A percentile compares a stretch with the other conserved stretches of the same genome.
phyloP scores from a whole-genome alignment of 2,113 vertebrate genomes.

The Microcebus jonahi region DNA sequence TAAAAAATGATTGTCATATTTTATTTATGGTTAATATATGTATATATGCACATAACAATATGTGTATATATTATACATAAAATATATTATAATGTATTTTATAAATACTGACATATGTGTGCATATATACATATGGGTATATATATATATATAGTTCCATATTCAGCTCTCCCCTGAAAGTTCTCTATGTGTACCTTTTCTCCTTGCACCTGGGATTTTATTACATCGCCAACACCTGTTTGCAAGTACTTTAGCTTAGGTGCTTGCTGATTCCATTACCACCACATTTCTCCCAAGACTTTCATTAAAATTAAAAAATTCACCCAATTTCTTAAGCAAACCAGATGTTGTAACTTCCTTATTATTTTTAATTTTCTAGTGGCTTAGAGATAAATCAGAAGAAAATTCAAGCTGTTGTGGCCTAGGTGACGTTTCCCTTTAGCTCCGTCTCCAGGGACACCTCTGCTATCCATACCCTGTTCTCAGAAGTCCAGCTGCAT shows the following conservation, averaged over 20 bases:
- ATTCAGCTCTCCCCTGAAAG: background rate
- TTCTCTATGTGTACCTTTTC: background rate
- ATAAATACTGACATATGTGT: background rate
- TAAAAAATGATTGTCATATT: background rate
- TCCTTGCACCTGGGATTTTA: background rate
- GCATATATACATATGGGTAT: fast-evolving
- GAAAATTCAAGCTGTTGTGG: background rate
- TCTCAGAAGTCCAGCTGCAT: background rate
- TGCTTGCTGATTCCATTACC: background rate
- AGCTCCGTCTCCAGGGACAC: background rate
- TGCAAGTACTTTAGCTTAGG: background rate
- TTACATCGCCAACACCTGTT: background rate
- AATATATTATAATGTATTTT: background rate
- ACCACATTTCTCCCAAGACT: background rate
- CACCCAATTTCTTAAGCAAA: background rate
- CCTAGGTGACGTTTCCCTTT: background rate
- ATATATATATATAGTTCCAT: background rate
- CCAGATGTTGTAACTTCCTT: background rate
- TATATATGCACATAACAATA: background rate
- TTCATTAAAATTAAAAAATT: background rate
- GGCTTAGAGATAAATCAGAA: background rate
- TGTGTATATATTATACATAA: background rate
- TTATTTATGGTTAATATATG: background rate
- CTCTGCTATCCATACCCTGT: background rate
- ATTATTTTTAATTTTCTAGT: background rate